Evolutionary conservation across 2,113 vertebrate species (phyloP), one percentile per base, ranked within the genome.

Genomic region (Lepisosteus oculatus): DNA sequence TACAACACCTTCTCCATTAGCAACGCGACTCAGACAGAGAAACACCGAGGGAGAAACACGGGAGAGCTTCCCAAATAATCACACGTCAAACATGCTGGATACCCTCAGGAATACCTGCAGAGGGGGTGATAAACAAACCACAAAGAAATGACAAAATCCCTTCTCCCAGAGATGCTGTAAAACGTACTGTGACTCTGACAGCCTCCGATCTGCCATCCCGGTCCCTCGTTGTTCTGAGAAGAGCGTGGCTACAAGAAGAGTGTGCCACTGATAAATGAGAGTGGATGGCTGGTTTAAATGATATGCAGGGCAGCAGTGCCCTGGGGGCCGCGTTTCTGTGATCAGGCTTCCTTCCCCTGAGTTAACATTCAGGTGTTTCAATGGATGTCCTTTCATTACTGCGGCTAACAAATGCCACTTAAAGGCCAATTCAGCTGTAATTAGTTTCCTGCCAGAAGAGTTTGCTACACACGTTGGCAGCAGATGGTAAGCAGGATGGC

Each of bases 311-410:
- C 13, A 29, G 17, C 17, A 5, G 13, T 64, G 62, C 42, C 14
- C 8, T 11, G 8, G 17, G 42, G 42, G 8, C 2, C 8, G 17
- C 47, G 9, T 9, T 64, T 3, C 62, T 64, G 62, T 41, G 17
- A 17, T 64, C 62, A 41, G 3, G 3, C 62, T 3, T 9, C 62
- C 8, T 64, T 6, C 17, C 17, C 17, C 62, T 3, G 17, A 64
- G 17, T 64, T 41, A 64, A 64, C 62, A 64, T 64, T 64, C 42
- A 64, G 62, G 17, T 64, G 62, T 64, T 41, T 41, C 14, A 64
- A 41, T 51, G 47, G 17, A 17, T 17, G 17, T 64, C 62, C 12
- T 17, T 64, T 17, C 13, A 29, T 64, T 11, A 9, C 5, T 8
- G 0, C 8, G 4, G 15, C 62, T 64, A 64, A 17, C 42, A 64